Base-by-base conservation (phyloP, 2,797 vertebrate species). In the Phrynocephalus vlangalii region DNA sequence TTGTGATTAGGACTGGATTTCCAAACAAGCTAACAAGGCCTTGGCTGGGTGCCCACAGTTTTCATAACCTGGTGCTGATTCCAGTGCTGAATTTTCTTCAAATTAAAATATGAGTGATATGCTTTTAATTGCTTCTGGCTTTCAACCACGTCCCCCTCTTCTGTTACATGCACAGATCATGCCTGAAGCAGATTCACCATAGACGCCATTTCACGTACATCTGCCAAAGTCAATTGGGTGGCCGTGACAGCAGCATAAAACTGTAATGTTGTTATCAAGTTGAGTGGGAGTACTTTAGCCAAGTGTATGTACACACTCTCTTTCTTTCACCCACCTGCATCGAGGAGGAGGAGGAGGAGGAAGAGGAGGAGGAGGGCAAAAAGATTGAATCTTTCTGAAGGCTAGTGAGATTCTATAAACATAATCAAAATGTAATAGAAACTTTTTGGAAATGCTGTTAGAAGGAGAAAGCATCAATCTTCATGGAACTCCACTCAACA, bases 361-460 rank as follows among this genome's bases (percentile, higher is more conserved):
- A 79, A 78, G 71, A 95, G 89, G 89, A 79, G 83, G 63, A 85
- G 71, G 60, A 81, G 90, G 90, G 90, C 92, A 86, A 93, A 92
- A 94, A 97, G 96, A 97, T 96, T 97, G 95, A 96, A 96, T 97
- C 96, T 96, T 97, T 94, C 94, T 94, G 94, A 90, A 92, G 96
- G 96, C 96, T 95, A 96, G 96, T 91, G 95, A 97, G 96, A 97
- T 97, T 96, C 96, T 97, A 97, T 97, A 97, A 97, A 97, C 97
- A 97, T 97, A 96, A 97, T 97, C 96, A 97, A 97, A 97, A 97
- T 96, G 96, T 97, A 97, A 97, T 97, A 97, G 96, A 97, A 97
- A 97, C 96, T 97, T 97, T 97, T 97, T 97, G 97, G 97, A 97
- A 97, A 97, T 97, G 96, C 97, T 97, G 96, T 97, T 97, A 96